Conservation (phyloP, 2,113 vertebrate genomes). For the Ictalurus punctatus region DNA sequence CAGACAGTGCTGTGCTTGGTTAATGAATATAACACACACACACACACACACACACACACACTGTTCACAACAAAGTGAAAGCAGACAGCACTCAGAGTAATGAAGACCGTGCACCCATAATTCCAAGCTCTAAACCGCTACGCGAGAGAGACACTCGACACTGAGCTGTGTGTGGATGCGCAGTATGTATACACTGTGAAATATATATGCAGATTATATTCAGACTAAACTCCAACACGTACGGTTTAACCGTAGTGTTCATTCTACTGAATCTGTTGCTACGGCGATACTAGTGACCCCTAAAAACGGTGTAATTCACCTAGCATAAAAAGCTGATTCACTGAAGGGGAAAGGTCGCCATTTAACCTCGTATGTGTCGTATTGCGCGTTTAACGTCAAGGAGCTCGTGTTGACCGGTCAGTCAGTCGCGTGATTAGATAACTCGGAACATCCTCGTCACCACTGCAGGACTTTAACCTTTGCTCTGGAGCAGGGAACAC, state of each 20-base stretch:
- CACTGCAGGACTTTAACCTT: no score
- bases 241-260: no score
- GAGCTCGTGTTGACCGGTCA: no score
- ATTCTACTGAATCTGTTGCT: no score
- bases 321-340: neutral
- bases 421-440: no score
- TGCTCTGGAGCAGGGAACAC: no score
- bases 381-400: no score
- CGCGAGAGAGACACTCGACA: neutral
- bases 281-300: no score
- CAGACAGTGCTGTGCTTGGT: neutral
- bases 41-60: neutral
- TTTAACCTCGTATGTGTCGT: neutral
- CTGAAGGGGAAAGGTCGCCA: neutral
- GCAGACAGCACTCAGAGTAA: neutral
- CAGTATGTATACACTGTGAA: neutral
- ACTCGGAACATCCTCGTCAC: no score
- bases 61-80: neutral
- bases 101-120: neutral
- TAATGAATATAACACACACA: neutral
- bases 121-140: neutral
- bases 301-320: no score
- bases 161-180: neutral
- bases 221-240: no score
- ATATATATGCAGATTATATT: neutral